Percentiles rank a stretch among this genome's conserved stretches.
Evolutionary conservation across 2,113 vertebrate species (phyloP).

Genomic region (Pseudorhombus dupliciocellatus): DNA sequence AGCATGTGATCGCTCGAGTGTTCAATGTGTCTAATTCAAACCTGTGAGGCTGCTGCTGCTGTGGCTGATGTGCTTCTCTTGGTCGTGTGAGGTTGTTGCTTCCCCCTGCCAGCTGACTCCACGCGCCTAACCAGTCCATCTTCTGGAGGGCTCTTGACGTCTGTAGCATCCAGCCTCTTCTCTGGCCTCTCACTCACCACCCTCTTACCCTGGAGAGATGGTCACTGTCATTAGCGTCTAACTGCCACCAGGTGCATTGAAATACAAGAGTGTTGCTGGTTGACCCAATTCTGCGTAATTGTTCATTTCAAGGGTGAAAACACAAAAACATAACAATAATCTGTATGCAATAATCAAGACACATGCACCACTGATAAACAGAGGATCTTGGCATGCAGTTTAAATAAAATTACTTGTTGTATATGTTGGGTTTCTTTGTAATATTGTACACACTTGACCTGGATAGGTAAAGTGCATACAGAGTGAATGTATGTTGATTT

Average conservation of each 20-base stretch:
- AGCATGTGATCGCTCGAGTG: constrained; percentile 18
- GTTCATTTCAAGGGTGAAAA: background rate
- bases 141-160: constrained; percentile 67
- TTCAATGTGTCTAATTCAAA: constrained; percentile 52
- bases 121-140: constrained; percentile 67
- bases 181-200: constrained; percentile 87
- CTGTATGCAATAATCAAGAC: background rate
- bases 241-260: background rate
- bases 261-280: background rate
- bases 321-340: background rate
- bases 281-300: background rate
- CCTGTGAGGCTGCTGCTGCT: constrained; percentile 60
- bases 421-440: too few species aligned
- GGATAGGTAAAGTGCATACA: too few species aligned
- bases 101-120: constrained; percentile 73
- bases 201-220: constrained; percentile 84
- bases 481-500: too few species aligned
- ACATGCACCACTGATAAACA: background rate
- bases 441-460: too few species aligned
- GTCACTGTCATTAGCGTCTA: constrained; percentile 16
- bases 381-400: background rate
- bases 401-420: too few species aligned
- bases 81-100: constrained; percentile 70
- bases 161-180: constrained; percentile 54
- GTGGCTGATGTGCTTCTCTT: constrained; percentile 75